Conservation (phyloP, 2,797 vertebrate species). For the Rhyacichthys aspro region DNA sequence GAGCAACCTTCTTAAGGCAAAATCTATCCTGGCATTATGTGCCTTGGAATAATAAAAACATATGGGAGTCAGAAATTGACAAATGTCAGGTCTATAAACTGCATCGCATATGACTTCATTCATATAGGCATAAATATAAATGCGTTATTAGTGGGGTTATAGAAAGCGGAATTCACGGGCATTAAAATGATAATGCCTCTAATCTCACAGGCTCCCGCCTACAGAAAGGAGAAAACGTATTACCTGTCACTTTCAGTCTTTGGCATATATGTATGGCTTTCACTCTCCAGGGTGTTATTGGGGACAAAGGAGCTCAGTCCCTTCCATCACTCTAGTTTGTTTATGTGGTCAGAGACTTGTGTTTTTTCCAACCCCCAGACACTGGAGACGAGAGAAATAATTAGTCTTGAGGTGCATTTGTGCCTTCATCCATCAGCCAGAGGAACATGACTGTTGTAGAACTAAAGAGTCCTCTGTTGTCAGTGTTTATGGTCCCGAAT, state of each 20-base stretch:
- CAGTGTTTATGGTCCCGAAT: slow-evolving; percentile 34
- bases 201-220: neutral
- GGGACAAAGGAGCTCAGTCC: slow-evolving; percentile 17
- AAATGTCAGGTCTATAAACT: too few species aligned
- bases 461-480: slow-evolving; percentile 49
- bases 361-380: slow-evolving; percentile 56
- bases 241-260: slow-evolving; percentile 17
- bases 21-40: too few species aligned
- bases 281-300: slow-evolving; percentile 15
- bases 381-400: slow-evolving; percentile 67
- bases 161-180: too few species aligned
- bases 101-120: too few species aligned
- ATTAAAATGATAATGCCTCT: neutral
- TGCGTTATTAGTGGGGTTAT: too few species aligned
- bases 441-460: slow-evolving; percentile 49
- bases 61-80: too few species aligned
- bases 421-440: slow-evolving; percentile 67
- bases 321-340: slow-evolving; percentile 55
- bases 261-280: slow-evolving; percentile 14
- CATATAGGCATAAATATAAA: too few species aligned
- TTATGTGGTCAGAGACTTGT: slow-evolving; percentile 55
- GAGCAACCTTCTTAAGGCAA: too few species aligned
- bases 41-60: too few species aligned
- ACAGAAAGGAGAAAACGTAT: slow-evolving; percentile 2
- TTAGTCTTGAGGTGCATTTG: slow-evolving; percentile 70